These are phyloP conservation scores for Strigops habroptila DNA, from an alignment of 2,113 vertebrate species.

Conservation along the genomic window DNA sequence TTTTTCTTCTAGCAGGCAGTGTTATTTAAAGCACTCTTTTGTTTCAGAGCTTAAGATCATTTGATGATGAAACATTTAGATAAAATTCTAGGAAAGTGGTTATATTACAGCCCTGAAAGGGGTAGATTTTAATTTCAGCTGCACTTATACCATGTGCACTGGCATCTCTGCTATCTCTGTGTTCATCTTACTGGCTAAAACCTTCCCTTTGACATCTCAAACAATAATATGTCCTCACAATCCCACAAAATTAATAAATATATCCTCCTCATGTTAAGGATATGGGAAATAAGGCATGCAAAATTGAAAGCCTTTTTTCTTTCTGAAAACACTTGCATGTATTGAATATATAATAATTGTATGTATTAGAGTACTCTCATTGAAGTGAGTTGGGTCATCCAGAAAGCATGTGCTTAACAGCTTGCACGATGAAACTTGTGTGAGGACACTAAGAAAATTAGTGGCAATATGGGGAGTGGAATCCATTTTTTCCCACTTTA, in stretches of 20 bases:
- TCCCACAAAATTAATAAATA: background rate
- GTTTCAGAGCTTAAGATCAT: slow-evolving; percentile 9
- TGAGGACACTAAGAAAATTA: slow-evolving; percentile 2
- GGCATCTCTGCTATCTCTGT: background rate
- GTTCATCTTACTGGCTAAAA: background rate
- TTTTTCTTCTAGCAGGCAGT: slow-evolving; percentile 3
- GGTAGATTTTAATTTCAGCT: background rate
- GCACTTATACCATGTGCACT: background rate
- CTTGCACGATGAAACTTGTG: background rate
- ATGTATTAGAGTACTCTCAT: background rate
- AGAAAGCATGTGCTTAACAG: background rate
- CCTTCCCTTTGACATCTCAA: background rate
- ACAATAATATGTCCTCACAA: background rate
- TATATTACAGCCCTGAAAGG: background rate
- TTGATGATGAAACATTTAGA: background rate
- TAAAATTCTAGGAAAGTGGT: background rate
- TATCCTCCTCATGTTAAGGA: background rate
- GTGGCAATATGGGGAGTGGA: background rate
- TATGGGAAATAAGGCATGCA: background rate
- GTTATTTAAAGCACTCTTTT: slow-evolving; percentile 11
- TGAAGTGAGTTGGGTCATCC: background rate
- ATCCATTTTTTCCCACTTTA: background rate
- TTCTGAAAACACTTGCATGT: background rate
- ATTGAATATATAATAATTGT: background rate
- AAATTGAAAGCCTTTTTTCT: background rate